A percentile compares a stretch with the other conserved stretches of the same genome.
These are phyloP conservation scores for Brienomyrus longianalis DNA, from an alignment of 2,113 vertebrate species.

Conservation along the genomic window DNA sequence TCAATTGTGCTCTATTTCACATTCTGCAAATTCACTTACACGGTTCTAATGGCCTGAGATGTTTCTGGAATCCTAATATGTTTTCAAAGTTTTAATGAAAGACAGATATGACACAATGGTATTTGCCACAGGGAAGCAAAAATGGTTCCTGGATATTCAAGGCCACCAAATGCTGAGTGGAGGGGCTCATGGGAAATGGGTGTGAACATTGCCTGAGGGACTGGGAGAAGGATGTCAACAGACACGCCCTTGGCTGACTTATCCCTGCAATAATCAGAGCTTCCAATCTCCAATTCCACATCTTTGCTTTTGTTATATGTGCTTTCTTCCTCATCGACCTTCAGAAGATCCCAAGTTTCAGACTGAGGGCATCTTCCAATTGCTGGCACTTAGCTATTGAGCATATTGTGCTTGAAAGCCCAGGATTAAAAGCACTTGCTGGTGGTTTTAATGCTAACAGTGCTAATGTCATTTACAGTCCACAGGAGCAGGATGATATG, in stretches of 20 bases:
- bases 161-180: neutral
- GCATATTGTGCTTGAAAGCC: slow-evolving; percentile 6
- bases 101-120: neutral
- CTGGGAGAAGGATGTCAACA: neutral
- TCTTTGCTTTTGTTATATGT: neutral
- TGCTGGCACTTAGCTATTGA: neutral
- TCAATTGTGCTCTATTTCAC: neutral
- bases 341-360: neutral
- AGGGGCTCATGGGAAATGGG: neutral
- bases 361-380: neutral
- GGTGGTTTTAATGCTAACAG: neutral
- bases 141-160: neutral
- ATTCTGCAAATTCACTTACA: neutral
- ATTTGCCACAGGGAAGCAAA: neutral
- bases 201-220: neutral
- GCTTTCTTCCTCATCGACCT: neutral
- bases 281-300: neutral
- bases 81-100: neutral
- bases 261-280: neutral
- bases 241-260: neutral
- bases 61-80: neutral
- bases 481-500: neutral
- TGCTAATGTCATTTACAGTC: neutral
- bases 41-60: neutral
- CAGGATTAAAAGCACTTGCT: neutral